Percentiles rank a stretch among this genome's conserved stretches.
phyloP scores from a whole-genome alignment of 1,140 invertebrate species.

The Bombus picipes region DNA sequence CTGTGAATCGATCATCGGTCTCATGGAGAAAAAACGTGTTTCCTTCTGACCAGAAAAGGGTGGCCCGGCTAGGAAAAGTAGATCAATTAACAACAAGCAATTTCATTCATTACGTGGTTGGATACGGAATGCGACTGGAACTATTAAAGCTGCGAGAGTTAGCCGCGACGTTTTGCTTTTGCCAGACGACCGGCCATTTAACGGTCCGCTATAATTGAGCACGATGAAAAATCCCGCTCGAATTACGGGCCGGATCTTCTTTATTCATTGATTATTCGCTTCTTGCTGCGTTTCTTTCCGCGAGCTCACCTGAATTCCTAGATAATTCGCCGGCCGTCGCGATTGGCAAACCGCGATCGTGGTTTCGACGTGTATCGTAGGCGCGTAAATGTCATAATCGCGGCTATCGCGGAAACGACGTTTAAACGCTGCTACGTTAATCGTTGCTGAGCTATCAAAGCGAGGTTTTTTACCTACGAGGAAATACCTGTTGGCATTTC shows the following conservation, averaged over 20 bases:
- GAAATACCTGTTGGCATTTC: background rate
- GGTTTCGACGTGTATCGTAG: background rate
- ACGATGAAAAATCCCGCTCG: slow-evolving; percentile 28
- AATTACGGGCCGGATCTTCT: slow-evolving; percentile 35
- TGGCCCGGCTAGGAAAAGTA: background rate
- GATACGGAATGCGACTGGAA: slow-evolving; percentile 35
- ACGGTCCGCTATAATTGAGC: slow-evolving; percentile 24
- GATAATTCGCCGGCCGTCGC: background rate
- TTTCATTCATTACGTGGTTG: slow-evolving; percentile 45
- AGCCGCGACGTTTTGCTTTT: background rate
- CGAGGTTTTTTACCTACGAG: background rate
- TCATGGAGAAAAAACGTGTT: no score
- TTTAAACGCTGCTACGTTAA: background rate
- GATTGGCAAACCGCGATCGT: background rate
- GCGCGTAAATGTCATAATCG: slow-evolving; percentile 27
- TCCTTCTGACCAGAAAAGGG: background rate
- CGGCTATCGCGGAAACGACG: slow-evolving; percentile 2
- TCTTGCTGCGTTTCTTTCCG: background rate
- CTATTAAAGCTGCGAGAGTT: slow-evolving; percentile 22
- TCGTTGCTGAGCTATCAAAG: background rate
- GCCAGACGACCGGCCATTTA: slow-evolving; percentile 21
- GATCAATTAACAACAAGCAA: slow-evolving; percentile 33
- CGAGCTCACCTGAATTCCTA: background rate
- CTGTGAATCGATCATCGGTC: no score
- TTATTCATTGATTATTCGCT: slow-evolving; percentile 44